Evolutionary conservation across 2,888 invertebrate species (phyloP), one percentile per base, ranked within the genome.

Genomic region (Lathronympha strigana): DNA sequence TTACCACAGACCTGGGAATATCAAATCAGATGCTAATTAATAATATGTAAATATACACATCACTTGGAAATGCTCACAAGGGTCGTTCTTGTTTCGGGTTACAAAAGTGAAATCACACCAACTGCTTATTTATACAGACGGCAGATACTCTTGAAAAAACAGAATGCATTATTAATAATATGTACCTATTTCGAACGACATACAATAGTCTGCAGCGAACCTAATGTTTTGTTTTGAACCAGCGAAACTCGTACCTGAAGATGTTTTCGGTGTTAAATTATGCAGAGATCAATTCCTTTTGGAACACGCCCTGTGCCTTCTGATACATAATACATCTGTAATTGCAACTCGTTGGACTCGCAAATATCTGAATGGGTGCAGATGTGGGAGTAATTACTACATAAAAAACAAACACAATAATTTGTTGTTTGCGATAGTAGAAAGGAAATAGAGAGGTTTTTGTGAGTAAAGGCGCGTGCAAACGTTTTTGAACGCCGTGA

Each of bases 281-380:
- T 92, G 89, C 87, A 92, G 84, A 91, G 89, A 91, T 91, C 91
- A 91, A 92, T 92, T 92, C 86, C 87, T 90, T 89, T 84, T 82
- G 85, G 84, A 82, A 81, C 81, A 79, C 78, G 77, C 74, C 79
- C 78, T 78, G 76, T 81, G 78, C 81, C 78, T 74, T 76, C 82
- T 84, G 84, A 86, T 90, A 89, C 88, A 90, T 92, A 90, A 90
- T 85, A 87, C 85, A 88, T 88, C 74, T 82, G 88, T 91, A 91
- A 91, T 90, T 88, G 88, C 86, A 84, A 84, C 81, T 82, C 74
- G 74, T 76, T 73, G 75, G 76, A 76, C 76, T 73, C 71, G 69
- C 63, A 68, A 69, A 74, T 71, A 72, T 74, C 73, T 45, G 61
- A 43, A 38, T 33, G 11, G 19, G 33, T 40, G 25, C 8, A 4